Percentiles rank a stretch among this genome's conserved stretches.
Conservation (phyloP, 2,113 vertebrate species). For the Python bivittatus region DNA sequence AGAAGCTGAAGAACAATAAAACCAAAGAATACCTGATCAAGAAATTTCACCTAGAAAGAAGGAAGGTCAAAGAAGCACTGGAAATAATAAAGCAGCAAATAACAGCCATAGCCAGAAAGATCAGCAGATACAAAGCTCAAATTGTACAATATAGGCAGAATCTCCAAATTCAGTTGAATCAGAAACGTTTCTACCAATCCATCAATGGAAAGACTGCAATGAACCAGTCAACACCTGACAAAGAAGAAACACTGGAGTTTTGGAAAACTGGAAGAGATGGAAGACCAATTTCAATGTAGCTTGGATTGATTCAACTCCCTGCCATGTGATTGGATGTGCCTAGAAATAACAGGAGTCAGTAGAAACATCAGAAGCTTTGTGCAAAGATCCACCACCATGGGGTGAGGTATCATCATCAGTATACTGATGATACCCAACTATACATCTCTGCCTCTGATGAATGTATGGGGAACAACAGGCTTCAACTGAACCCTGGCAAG, state of each 20-base stretch:
- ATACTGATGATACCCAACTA: too few species aligned
- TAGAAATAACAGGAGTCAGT: too few species aligned
- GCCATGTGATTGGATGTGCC: too few species aligned
- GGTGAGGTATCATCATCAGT: too few species aligned
- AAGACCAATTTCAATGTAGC: too few species aligned
- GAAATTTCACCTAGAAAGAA: not conserved
- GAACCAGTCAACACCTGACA: not conserved
- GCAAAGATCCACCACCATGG: too few species aligned
- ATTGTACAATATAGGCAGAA: not conserved
- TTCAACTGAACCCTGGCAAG: too few species aligned
- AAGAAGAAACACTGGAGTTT: not conserved
- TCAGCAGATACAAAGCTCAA: not conserved
- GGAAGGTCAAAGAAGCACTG: not conserved
- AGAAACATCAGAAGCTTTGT: too few species aligned
- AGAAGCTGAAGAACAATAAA: not conserved
- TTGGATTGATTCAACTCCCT: too few species aligned
- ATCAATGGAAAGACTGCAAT: not conserved
- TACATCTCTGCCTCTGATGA: too few species aligned
- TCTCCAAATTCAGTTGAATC: not conserved
- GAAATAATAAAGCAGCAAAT: not conserved
- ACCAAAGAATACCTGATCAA: not conserved
- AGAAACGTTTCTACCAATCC: not conserved
- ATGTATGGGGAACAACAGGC: too few species aligned
- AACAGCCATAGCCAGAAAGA: not conserved
- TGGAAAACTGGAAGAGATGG: too few species aligned